Evolutionary conservation across 2,888 invertebrate species (phyloP).

Genomic region (Parnassius orleans): DNA sequence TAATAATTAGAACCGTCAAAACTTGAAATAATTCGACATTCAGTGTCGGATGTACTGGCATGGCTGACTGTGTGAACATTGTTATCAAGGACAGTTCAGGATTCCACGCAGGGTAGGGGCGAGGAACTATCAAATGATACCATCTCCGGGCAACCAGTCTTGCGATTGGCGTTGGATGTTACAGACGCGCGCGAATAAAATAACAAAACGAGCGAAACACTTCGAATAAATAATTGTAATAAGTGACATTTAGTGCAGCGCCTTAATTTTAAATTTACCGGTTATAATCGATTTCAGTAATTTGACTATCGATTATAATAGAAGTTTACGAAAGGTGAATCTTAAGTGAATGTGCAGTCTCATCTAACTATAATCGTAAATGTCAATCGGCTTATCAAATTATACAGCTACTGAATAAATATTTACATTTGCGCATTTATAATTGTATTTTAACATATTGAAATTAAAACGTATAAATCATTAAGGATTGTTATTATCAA

Average conservation of each 20-base stretch:
- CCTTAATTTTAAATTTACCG: not conserved
- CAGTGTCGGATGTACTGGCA: slow-evolving; percentile 5
- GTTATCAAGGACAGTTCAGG: slow-evolving; percentile 32
- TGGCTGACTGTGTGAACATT: slow-evolving; percentile 23
- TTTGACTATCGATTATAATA: slow-evolving; percentile 21
- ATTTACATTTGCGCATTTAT: slow-evolving; percentile 13
- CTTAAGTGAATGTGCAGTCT: slow-evolving; percentile 35
- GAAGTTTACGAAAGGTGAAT: slow-evolving; percentile 33
- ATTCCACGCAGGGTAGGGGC: slow-evolving; percentile 34
- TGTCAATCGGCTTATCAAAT: not conserved
- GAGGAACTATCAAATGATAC: slow-evolving; percentile 18
- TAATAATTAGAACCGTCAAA: slow-evolving; percentile 21
- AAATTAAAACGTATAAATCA: slow-evolving; percentile 18
- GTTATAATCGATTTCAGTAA: not conserved
- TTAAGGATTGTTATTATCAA: not conserved
- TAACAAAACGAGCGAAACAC: slow-evolving; percentile 19
- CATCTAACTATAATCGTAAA: slow-evolving; percentile 7
- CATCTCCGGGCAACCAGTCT: slow-evolving; percentile 17
- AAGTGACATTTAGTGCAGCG: slow-evolving; percentile 29
- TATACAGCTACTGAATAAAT: slow-evolving; percentile 12
- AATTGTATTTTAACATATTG: slow-evolving; percentile 6
- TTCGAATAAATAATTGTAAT: not conserved
- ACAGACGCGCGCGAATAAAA: slow-evolving; percentile 4
- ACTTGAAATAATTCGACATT: slow-evolving; percentile 28
- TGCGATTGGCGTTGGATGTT: slow-evolving; percentile 10